phyloP scores from a whole-genome alignment of 2,888 invertebrate species.

The Cephalotes varians region DNA sequence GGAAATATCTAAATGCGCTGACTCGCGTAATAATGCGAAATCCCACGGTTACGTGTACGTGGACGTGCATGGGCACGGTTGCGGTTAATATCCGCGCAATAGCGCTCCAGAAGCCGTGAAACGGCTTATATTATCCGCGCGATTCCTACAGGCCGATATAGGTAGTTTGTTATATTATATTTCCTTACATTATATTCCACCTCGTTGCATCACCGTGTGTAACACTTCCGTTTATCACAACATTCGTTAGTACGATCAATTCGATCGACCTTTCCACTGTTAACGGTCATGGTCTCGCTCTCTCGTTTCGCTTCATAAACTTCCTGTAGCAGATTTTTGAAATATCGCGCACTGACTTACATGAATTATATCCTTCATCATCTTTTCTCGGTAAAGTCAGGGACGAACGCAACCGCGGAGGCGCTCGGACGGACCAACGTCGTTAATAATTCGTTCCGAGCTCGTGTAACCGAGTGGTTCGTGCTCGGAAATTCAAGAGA shows the following conservation, averaged over 20 bases:
- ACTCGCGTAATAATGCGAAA: constrained; percentile 68
- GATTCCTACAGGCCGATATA: constrained; percentile 12
- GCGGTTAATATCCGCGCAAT: constrained; percentile 37
- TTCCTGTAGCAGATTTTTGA: constrained; percentile 52
- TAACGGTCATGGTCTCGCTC: not conserved
- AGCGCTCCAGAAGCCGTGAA: constrained; percentile 41
- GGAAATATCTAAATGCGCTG: constrained; percentile 64
- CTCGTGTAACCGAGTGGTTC: constrained; percentile 68
- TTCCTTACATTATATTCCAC: not conserved
- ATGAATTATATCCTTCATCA: constrained; percentile 63
- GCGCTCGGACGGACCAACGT: constrained; percentile 65
- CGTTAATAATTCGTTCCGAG: constrained; percentile 72
- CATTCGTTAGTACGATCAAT: not conserved
- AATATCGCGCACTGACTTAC: constrained; percentile 60
- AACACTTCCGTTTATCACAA: not conserved
- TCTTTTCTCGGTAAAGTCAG: constrained; percentile 44
- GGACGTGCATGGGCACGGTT: constrained; percentile 40
- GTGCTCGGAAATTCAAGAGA: constrained; percentile 77
- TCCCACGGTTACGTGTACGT: constrained; percentile 62
- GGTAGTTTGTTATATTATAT: constrained; percentile 9
- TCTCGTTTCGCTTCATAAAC: not conserved
- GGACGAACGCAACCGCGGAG: constrained; percentile 44
- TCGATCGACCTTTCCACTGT: not conserved
- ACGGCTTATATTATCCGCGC: constrained; percentile 15
- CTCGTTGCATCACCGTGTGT: not conserved